Evolutionary conservation across 2,888 invertebrate genomes (phyloP), one percentile per base, ranked within the genome.

Genomic region (Patella ulyssiponensis): DNA sequence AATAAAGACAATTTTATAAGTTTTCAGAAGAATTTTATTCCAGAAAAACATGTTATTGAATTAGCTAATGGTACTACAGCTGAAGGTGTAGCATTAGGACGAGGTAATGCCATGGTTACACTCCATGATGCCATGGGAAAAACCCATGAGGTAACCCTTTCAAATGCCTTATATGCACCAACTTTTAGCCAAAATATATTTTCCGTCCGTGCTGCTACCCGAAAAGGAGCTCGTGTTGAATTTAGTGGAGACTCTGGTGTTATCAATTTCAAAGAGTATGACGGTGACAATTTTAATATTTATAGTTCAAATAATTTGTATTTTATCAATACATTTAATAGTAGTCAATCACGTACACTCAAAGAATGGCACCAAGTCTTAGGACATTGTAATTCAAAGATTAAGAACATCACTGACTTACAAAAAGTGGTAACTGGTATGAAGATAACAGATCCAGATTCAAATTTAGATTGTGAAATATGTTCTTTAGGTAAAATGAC

Each of bases 181-280:
- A 71, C 78, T n/a, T n/a, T 73, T 72, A 75, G 75, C 14, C 81
- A 79, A 58, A 71, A 78, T 52, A 80, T 82, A 20, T 80, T 82
- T 69, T 82, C 79, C 11, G 82, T 82, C n/a, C 69, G 77, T 73
- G 81, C 79, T 23, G 82, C 81, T 20, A 78, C 77, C 53, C 71
- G 74, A 15, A 64, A 72, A 53, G 82, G 81, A 17, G 78, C 78
- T 23, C 74, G 58, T 12, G 72, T 82, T 17, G 23, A 17, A 15
- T 80, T 82, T 52, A 27, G 75, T 15, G 33, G 7, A 54, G 53
- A 33, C 20, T 64, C 11, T n/a, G 33, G 23, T 52, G n/a, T 11
- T 20, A 20, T 64, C 12, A 20, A 64, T n/a, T 64, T 64, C 20
- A 64, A 20, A 23, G 11, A 64, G 64, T 20, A 23, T 64, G 64